Conservation (phyloP, 2,797 vertebrate genomes). For the Petrocephalus sullivani region DNA sequence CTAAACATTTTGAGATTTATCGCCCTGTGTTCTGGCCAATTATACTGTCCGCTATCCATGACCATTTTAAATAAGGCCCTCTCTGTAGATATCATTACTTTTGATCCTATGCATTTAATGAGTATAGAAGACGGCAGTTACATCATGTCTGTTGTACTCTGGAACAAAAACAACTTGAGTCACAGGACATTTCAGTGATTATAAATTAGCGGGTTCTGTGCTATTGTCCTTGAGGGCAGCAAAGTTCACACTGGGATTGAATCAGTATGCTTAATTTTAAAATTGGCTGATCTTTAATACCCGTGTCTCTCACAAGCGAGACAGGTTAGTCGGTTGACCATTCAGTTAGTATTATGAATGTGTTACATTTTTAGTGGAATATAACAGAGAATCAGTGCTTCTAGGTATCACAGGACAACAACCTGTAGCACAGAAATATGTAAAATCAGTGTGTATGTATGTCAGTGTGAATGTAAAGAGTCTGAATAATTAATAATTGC, state of each 20-base stretch:
- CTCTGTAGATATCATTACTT: conserved; percentile 41
- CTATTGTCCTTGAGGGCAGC: not conserved
- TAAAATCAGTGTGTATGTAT: not conserved
- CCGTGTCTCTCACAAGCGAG: not conserved
- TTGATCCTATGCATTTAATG: conserved; percentile 41
- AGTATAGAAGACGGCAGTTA: conserved; percentile 42
- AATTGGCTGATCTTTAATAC: not conserved
- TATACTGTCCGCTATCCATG: conserved; percentile 44
- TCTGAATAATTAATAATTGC: not conserved
- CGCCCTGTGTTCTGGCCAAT: conserved; percentile 45
- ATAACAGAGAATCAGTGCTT: not conserved
- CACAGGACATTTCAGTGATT: conserved; percentile 25
- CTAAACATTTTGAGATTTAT: conserved; percentile 41
- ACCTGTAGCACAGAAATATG: not conserved
- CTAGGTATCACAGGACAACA: not conserved
- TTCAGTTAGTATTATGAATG: not conserved
- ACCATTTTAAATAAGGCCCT: conserved; percentile 46
- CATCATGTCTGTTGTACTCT: conserved; percentile 33
- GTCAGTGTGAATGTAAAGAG: not conserved
- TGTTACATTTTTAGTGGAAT: not conserved
- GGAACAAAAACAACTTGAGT: conserved; percentile 30
- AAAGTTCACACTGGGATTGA: not conserved
- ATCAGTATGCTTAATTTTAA: not conserved
- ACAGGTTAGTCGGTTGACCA: not conserved
- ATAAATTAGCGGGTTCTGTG: not conserved